phyloP scores from a whole-genome alignment of 2,797 vertebrate species.

The Crossoptilon crossoptilon region DNA sequence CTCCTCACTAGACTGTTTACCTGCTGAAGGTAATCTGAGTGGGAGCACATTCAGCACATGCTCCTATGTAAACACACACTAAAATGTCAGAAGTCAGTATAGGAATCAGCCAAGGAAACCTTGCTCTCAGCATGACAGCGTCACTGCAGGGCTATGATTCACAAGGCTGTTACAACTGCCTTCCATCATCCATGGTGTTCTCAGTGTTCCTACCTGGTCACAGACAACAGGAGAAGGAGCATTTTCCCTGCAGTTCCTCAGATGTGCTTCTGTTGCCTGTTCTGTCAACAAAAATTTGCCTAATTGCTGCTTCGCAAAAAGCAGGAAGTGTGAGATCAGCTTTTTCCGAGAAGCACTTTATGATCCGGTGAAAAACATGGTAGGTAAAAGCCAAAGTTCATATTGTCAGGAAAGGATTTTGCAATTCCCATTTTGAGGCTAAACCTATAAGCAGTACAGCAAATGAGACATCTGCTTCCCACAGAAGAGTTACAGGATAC shows the following conservation, averaged over 20 bases:
- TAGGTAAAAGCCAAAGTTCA: not conserved
- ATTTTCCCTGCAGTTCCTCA: not conserved
- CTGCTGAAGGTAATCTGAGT: not conserved
- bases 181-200: not conserved
- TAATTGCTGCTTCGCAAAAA: not conserved
- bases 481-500: not conserved
- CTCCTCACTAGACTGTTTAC: not conserved
- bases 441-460: not conserved
- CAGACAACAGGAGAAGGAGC: not conserved
- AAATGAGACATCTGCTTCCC: not conserved
- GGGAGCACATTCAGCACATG: not conserved
- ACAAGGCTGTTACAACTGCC: not conserved
- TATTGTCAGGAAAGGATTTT: not conserved
- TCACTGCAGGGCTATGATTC: not conserved
- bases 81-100: not conserved
- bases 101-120: not conserved
- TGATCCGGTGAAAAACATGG: not conserved
- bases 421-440: not conserved
- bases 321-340: not conserved
- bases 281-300: not conserved
- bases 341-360: not conserved
- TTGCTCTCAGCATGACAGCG: not conserved
- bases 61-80: not conserved
- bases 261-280: not conserved
- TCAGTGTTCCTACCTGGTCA: not conserved